These are phyloP conservation scores for Stomatorhinus ivindoensis DNA, from an alignment of 2,113 vertebrate species.

Conservation along the genomic window DNA sequence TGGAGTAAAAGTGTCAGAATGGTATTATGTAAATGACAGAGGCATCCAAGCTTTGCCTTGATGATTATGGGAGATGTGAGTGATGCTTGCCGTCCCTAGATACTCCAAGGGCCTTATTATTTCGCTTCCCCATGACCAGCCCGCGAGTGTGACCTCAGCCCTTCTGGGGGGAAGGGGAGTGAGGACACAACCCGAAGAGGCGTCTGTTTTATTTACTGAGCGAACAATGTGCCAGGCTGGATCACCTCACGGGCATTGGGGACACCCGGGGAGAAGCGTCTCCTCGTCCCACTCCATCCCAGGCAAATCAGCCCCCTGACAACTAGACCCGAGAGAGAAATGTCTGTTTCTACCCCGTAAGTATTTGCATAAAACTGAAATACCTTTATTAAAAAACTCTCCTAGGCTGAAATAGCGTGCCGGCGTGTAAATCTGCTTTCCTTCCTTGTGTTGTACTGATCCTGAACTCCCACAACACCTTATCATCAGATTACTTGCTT, in stretches of 20 bases:
- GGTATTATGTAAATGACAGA: slow-evolving; percentile 85
- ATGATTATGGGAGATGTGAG: slow-evolving; percentile 83
- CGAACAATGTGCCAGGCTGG: slow-evolving; percentile 53
- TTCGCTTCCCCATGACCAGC: slow-evolving; percentile 79
- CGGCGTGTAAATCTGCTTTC: neutral
- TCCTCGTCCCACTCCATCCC: neutral
- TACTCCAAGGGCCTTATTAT: slow-evolving; percentile 73
- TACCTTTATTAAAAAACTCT: neutral
- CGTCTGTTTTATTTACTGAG: slow-evolving; percentile 70
- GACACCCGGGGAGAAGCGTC: slow-evolving; percentile 19
- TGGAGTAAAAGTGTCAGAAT: slow-evolving; percentile 75
- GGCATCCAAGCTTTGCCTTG: slow-evolving; percentile 79
- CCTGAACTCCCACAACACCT: neutral
- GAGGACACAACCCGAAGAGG: slow-evolving; percentile 59
- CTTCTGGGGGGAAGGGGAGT: slow-evolving; percentile 53
- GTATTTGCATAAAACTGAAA: slow-evolving; percentile 2
- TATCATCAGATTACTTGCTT: neutral
- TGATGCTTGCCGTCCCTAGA: slow-evolving; percentile 73
- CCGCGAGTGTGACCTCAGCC: slow-evolving; percentile 76
- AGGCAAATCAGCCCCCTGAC: neutral
- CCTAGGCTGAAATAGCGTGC: neutral
- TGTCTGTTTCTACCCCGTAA: neutral
- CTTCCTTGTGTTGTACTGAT: neutral
- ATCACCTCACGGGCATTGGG: slow-evolving; percentile 46
- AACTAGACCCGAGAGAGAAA: neutral